Evolutionary conservation across 1,140 invertebrate genomes (phyloP).

Genomic region (Sarcophaga bullata): DNA sequence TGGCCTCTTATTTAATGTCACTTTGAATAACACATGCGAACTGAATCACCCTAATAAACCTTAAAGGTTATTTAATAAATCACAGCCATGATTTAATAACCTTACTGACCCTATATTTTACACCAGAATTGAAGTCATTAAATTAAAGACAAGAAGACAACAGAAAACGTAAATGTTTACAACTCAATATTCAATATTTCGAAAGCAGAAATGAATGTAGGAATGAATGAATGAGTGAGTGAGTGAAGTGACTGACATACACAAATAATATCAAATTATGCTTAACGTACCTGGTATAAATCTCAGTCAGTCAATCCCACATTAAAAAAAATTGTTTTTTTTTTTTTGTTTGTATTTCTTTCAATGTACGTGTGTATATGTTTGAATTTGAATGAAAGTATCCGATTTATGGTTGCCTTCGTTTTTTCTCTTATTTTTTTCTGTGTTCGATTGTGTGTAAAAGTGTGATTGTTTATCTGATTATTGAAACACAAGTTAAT

Average conservation of each 20-base stretch:
- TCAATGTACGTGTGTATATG: background rate
- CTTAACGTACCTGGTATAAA: background rate
- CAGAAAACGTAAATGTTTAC: background rate
- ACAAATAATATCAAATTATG: too few relatives aligned
- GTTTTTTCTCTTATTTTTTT: too few relatives aligned
- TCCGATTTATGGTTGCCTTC: background rate
- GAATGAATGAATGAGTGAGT: too few relatives aligned
- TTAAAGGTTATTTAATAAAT: background rate
- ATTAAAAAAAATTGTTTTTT: background rate
- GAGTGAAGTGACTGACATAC: too few relatives aligned
- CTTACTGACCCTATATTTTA: background rate
- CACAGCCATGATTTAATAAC: background rate
- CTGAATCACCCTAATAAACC: too few relatives aligned
- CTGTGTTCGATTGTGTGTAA: background rate
- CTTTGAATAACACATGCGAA: too few relatives aligned
- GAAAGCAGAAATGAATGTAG: background rate
- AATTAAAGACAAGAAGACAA: background rate
- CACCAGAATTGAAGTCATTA: background rate
- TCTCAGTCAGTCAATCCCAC: background rate
- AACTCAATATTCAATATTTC: slow-evolving; percentile 8
- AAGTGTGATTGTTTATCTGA: slow-evolving; percentile 21
- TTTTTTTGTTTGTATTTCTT: background rate
- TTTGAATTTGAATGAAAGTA: background rate
- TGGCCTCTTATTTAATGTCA: too few relatives aligned
- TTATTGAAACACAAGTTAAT: slow-evolving; percentile 22